Evolutionary conservation across 1,140 invertebrate species (phyloP).

Genomic region (Plutomurus gul): DNA sequence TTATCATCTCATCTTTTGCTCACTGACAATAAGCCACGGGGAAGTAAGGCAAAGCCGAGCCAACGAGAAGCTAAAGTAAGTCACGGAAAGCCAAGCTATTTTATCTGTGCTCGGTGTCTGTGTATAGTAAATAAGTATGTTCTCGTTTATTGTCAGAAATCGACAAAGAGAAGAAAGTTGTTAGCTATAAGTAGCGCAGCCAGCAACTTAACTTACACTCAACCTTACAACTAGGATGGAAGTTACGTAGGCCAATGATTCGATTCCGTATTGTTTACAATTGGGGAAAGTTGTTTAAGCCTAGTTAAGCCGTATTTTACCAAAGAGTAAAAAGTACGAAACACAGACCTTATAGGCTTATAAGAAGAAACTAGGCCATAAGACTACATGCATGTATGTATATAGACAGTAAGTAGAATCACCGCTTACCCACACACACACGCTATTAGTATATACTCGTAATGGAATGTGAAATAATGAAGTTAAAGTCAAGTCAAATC

Average conservation of each 20-base stretch:
- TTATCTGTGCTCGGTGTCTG: too few relatives aligned
- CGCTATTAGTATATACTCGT: background rate
- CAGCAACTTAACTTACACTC: too few relatives aligned
- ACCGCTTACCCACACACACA: background rate
- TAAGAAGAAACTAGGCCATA: background rate
- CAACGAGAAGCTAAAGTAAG: too few relatives aligned
- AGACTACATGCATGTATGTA: background rate
- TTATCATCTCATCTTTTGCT: too few relatives aligned
- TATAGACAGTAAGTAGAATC: background rate
- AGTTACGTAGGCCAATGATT: constrained; percentile 13
- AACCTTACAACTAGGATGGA: too few relatives aligned
- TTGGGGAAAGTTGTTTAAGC: background rate
- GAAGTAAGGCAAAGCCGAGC: too few relatives aligned
- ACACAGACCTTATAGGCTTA: background rate
- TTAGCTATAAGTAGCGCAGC: too few relatives aligned
- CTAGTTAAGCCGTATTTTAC: background rate
- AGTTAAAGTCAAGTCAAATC: background rate
- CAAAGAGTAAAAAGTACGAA: background rate
- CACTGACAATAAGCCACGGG: too few relatives aligned
- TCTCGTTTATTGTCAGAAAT: too few relatives aligned
- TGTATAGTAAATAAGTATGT: too few relatives aligned
- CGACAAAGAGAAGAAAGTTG: background rate
- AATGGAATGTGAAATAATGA: constrained; percentile 8
- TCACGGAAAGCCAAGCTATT: too few relatives aligned
- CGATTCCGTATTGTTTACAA: constrained; percentile 4